phyloP scores from a whole-genome alignment of 2,113 vertebrate genomes.

The Hiodon tergisus region DNA sequence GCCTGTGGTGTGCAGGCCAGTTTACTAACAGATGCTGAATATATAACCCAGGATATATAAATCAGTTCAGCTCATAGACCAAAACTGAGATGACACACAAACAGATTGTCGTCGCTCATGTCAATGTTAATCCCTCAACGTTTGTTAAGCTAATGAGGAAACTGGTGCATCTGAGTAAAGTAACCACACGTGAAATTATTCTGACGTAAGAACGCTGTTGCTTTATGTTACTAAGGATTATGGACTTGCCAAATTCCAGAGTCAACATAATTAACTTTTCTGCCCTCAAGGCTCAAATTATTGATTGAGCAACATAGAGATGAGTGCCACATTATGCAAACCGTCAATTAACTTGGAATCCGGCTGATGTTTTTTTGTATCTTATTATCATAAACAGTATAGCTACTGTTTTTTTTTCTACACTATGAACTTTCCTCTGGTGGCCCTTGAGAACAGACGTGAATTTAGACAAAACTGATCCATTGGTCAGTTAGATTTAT shows the following conservation, averaged over 20 bases:
- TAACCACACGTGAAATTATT: conserved; percentile 5
- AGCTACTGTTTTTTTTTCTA: neutral
- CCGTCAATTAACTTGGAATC: conserved; percentile 20
- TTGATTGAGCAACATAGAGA: conserved; percentile 14
- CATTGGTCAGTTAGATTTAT: no score
- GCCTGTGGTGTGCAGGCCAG: neutral
- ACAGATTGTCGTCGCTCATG: conserved; percentile 1
- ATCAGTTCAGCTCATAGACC: neutral
- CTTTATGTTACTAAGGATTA: conserved; percentile 3
- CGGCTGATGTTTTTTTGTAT: conserved; percentile 10
- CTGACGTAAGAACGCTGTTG: conserved; percentile 16
- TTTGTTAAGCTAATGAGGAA: conserved; percentile 8
- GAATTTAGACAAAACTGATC: no score
- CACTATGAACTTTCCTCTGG: neutral
- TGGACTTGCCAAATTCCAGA: conserved; percentile 12
- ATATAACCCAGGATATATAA: neutral
- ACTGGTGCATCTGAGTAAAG: conserved; percentile 1
- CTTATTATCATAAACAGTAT: conserved; percentile 12
- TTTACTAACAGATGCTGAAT: conserved; percentile 3
- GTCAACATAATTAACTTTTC: conserved; percentile 20
- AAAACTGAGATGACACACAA: neutral
- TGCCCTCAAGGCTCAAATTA: conserved; percentile 9
- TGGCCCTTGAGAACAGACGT: neutral
- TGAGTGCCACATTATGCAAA: conserved; percentile 3
- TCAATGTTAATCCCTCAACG: conserved; percentile 1